Base-by-base conservation (phyloP, 2,113 vertebrate genomes). In the Myiozetetes cayanensis region DNA sequence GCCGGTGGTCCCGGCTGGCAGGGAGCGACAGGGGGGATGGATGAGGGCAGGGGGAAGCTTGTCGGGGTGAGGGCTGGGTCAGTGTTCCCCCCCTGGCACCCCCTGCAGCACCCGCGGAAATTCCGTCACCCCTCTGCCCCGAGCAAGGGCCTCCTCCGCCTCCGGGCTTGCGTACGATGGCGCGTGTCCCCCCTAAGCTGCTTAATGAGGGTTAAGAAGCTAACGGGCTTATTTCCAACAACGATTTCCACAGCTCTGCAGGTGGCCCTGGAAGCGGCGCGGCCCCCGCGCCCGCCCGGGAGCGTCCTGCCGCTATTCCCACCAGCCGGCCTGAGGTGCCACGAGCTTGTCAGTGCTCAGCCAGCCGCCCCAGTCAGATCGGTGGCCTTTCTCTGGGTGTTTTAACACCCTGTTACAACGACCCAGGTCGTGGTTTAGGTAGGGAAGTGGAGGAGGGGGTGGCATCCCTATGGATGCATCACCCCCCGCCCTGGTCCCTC, bases 131-230 rank as follows among this genome's bases (percentile, higher is more conserved):
- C 67, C 67, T 80, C 21, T 52, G 59, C 86, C 90, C 94, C 47
- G 94, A 14, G 3, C 90, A 28, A 89, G 89, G 75, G 31, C 76
- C 88, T 77, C 15, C 59, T 53, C 63, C 35, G 16, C 94, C 92
- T 50, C 67, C 5, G 3, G 90, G 72, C 55, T 85, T 96, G 92
- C 83, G 92, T 93, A 65, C 30, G 68, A 88, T 1, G 55, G 46
- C 10, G 75, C 37, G 55, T 78, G 83, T 92, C 37, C 52, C 77
- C 73, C 90, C 27, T 96, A 94, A 96, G 95, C 94, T 10, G 94
- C 94, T 96, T 97, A 95, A 94, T 67, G 95, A 95, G 93, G 79
- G 89, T 89, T 97, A 95, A 97, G 94, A 72, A 56, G 94, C 90
- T 97, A 88, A 94, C 28, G 52, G 89, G 96, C 89, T 96, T 92